These are phyloP conservation scores for Leptogaster cylindrica DNA, from an alignment of 2,888 invertebrate species.

Conservation along the genomic window DNA sequence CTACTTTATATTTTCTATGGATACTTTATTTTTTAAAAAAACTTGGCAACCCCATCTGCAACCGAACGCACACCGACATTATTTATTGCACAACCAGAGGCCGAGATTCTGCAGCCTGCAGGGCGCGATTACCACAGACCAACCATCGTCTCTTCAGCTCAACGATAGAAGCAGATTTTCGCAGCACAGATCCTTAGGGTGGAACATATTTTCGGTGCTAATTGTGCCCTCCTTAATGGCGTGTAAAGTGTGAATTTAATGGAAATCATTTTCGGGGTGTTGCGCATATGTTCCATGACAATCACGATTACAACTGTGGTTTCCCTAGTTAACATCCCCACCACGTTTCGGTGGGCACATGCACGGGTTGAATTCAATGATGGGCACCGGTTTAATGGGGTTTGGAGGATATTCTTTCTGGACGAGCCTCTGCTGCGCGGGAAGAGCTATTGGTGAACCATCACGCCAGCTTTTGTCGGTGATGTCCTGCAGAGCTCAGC, in stretches of 20 bases:
- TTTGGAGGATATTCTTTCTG: no score
- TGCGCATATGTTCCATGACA: slow-evolving; percentile 7
- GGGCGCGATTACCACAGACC: neutral
- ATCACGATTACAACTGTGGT: slow-evolving; percentile 10
- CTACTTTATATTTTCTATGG: no score
- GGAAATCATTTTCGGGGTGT: slow-evolving; percentile 29
- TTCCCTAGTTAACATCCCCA: slow-evolving; percentile 2
- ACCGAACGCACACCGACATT: neutral
- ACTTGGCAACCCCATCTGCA: slow-evolving; percentile 2
- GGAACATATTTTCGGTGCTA: slow-evolving; percentile 25
- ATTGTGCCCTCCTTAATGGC: slow-evolving; percentile 27
- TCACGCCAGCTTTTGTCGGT: no score
- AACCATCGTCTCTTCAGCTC: neutral
- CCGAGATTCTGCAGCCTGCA: neutral
- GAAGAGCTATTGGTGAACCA: no score
- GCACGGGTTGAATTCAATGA: neutral
- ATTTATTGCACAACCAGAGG: slow-evolving; percentile 11
- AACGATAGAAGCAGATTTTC: neutral
- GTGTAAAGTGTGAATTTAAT: slow-evolving; percentile 35
- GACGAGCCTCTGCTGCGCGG: no score
- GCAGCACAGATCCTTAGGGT: neutral
- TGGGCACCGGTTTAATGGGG: slow-evolving; percentile 7
- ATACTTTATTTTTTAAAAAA: no score
- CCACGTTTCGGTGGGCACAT: neutral
- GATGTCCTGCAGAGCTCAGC: no score